phyloP scores from a whole-genome alignment of 2,113 vertebrate species.

The Addax nasomaculatus region DNA sequence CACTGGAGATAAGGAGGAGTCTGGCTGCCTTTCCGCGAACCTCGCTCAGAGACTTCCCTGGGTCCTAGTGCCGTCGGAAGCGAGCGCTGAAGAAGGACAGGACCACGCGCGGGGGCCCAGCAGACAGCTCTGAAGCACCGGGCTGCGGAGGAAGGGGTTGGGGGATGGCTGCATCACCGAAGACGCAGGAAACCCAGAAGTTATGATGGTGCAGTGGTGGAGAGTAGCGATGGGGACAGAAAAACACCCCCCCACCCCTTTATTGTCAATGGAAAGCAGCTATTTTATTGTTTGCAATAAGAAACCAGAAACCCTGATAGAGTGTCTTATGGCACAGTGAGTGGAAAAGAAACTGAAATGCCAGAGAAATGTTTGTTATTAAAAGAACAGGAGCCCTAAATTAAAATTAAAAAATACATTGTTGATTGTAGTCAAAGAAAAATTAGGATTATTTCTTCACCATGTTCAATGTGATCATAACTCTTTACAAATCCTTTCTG shows the following conservation, averaged over 20 bases:
- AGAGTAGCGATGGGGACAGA: background rate
- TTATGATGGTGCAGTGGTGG: background rate
- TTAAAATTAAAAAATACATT: background rate
- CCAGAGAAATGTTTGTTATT: background rate
- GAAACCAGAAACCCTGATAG: background rate
- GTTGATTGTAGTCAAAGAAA: background rate
- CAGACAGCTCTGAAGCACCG: accelerated
- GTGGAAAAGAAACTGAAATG: background rate
- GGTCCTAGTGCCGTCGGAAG: constrained; percentile 76
- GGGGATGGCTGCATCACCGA: background rate
- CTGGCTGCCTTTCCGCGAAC: constrained; percentile 71
- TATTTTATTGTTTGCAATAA: constrained; percentile 41
- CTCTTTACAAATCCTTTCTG: background rate
- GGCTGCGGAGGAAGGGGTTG: background rate
- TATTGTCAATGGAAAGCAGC: background rate
- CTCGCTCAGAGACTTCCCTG: constrained; percentile 46
- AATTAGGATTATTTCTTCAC: background rate
- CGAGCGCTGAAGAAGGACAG: accelerated
- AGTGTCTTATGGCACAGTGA: background rate
- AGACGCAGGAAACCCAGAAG: background rate
- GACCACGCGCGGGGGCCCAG: accelerated
- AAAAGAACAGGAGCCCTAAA: background rate
- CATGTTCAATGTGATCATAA: background rate
- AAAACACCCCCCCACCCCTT: background rate
- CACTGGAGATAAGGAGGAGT: constrained; percentile 89